Evolutionary conservation across 2,113 vertebrate species (phyloP).

Genomic region (Ifrita kowaldi): DNA sequence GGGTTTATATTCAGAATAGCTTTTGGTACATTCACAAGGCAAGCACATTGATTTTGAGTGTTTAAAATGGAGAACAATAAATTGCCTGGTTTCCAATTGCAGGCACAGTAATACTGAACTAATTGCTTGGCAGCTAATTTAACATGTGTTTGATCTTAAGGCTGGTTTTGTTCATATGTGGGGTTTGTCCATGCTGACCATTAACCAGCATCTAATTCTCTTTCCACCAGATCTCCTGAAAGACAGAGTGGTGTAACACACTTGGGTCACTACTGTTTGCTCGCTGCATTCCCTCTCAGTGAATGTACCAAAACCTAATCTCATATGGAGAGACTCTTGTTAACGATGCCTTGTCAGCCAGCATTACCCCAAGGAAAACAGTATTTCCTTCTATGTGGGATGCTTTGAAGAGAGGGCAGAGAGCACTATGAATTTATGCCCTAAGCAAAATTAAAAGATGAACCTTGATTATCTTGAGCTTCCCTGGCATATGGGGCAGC

Average conservation of each 20-base stretch:
- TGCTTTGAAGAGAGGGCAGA: neutral
- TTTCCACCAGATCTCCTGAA: neutral
- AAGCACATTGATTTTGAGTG: neutral
- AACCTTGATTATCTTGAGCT: conserved; percentile 22
- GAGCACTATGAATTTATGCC: neutral
- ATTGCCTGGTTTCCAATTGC: neutral
- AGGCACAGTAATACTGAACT: neutral
- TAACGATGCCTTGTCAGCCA: neutral
- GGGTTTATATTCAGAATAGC: neutral
- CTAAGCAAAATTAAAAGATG: conserved; percentile 32
- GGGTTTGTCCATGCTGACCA: neutral
- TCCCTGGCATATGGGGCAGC: neutral
- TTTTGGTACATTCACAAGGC: neutral
- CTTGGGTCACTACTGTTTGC: neutral
- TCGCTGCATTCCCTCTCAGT: neutral
- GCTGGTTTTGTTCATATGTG: neutral
- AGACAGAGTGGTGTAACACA: too few species aligned
- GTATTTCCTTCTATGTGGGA: neutral
- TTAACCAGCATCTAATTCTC: neutral
- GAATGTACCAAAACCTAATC: neutral
- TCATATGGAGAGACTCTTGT: neutral
- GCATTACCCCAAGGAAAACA: neutral
- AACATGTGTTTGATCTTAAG: neutral
- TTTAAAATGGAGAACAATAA: neutral
- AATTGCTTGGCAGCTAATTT: neutral